Conservation (phyloP, 2,888 invertebrate genomes). For the Pandemis corylana region DNA sequence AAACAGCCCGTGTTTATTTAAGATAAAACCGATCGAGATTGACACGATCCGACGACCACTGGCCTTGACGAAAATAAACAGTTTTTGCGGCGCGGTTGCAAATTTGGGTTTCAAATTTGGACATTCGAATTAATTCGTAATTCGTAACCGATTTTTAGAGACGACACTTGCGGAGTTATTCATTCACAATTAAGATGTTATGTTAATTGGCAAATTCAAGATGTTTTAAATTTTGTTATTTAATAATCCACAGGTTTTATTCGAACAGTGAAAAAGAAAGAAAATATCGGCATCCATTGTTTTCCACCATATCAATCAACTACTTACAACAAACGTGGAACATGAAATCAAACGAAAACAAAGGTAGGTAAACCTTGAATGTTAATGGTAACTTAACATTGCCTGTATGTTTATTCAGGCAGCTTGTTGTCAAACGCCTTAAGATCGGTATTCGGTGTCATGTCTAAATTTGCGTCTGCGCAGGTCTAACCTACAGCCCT, state of each 20-base stretch:
- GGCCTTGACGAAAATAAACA: conserved; percentile 36
- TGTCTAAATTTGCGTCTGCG: conserved; percentile 50
- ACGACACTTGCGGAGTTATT: background rate
- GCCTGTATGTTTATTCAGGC: background rate
- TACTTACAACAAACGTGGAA: too few species aligned
- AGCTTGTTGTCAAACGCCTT: conserved; percentile 27
- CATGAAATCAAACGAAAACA: background rate
- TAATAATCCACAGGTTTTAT: background rate
- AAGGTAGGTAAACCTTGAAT: background rate
- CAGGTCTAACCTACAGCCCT: conserved; percentile 35
- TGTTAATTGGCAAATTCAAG: background rate
- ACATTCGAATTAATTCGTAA: conserved; percentile 21
- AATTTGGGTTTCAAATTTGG: conserved; percentile 31
- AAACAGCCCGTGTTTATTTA: conserved; percentile 16
- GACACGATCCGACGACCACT: conserved; percentile 12
- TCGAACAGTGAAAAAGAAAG: too few species aligned
- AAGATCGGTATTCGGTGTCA: conserved; percentile 58
- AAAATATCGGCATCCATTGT: too few species aligned
- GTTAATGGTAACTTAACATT: background rate
- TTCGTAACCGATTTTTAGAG: conserved; percentile 9
- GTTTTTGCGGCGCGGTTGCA: conserved; percentile 9
- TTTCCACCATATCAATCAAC: too few species aligned
- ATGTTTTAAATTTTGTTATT: background rate
- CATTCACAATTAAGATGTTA: conserved; percentile 13
- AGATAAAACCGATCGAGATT: conserved; percentile 17